Evolutionary conservation across 2,797 vertebrate species (phyloP), one percentile per base, ranked within the genome.

Genomic region (Helostoma temminkii): DNA sequence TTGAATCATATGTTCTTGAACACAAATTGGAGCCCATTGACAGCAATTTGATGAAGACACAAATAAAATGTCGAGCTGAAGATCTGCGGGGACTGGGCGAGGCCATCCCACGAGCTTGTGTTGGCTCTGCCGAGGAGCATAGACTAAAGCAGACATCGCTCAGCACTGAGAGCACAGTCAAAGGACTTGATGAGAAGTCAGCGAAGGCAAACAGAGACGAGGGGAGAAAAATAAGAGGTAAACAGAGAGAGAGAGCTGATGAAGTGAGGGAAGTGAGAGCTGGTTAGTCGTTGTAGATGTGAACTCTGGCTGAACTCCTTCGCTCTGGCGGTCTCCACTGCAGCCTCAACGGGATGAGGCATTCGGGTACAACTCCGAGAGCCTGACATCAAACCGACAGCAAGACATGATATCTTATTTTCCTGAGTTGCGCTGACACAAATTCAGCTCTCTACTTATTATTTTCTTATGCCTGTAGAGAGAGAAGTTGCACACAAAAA

Each of bases 371-470:
- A 87, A 95, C 96, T 96, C 94, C 85, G 94, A 95, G 92, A 94
- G 94, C 90, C 90, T 96, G 96, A 98, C 97, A 96, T 96, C 94
- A 94, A 96, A 95, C 95, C 94, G 95, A 96, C 96, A 96, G 95
- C 94, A 95, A 95, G 95, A 96, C 95, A 92, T 98, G 97, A 98
- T 98, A 97, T 98, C 97, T 99, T 97, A 97, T 96, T 99, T 96
- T 97, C 92, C 93, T 94, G 94, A 96, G 95, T 94, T 80, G 87
- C 91, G 89, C 95, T 97, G 96, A 98, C 96, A 97, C 95, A 96
- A 96, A 97, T 95, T 96, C 95, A 93, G 93, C 95, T 93, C 94
- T 93, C 92, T 91, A 91, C 93, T 96, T 96, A 94, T 96, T 96
- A 94, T 96, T 96, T 95, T 96, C 95, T 95, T 94, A 95, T 95